Evolutionary conservation across 2,888 invertebrate species (phyloP).

Genomic region (Bombylius discolor): DNA sequence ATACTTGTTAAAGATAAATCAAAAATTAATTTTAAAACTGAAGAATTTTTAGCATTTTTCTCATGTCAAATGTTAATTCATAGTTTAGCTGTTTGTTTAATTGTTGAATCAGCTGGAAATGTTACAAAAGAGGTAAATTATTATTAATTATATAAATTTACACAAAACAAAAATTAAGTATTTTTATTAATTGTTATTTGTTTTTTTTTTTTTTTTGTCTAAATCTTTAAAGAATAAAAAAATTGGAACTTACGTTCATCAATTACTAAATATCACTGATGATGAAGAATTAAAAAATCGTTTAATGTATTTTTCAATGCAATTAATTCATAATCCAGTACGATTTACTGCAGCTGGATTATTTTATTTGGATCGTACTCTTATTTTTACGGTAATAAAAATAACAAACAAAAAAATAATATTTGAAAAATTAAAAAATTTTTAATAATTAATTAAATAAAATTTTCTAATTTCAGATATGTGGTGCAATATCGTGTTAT

Average conservation of each 20-base stretch:
- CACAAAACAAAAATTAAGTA: too few species aligned
- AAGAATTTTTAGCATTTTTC: slow-evolving; percentile 32
- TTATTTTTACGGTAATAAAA: slow-evolving; percentile 31
- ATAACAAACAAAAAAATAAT: background rate
- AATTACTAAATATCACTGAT: slow-evolving; percentile 29
- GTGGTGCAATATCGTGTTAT: slow-evolving; percentile 35
- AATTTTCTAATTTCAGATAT: slow-evolving; percentile 22
- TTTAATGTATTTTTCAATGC: slow-evolving; percentile 28
- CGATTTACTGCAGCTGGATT: slow-evolving; percentile 34
- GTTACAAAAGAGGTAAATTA: slow-evolving; percentile 22
- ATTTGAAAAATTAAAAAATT: background rate
- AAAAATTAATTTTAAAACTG: slow-evolving; percentile 23
- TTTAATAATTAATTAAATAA: background rate
- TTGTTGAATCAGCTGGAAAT: slow-evolving; percentile 28
- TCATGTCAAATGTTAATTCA: slow-evolving; percentile 30
- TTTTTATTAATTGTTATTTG: background rate
- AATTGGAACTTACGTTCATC: slow-evolving; percentile 27
- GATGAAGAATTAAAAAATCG: slow-evolving; percentile 26
- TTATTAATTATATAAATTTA: background rate
- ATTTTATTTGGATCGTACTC: slow-evolving; percentile 33
- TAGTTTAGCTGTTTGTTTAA: slow-evolving; percentile 26
- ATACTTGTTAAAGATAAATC: slow-evolving; percentile 26
- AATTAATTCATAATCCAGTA: slow-evolving; percentile 29
- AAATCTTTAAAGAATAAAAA: slow-evolving; percentile 17
- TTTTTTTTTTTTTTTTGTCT: background rate